These are phyloP conservation scores for Drosophila meridionalis DNA, from an alignment of 2,888 invertebrate genomes.

Conservation along the genomic window DNA sequence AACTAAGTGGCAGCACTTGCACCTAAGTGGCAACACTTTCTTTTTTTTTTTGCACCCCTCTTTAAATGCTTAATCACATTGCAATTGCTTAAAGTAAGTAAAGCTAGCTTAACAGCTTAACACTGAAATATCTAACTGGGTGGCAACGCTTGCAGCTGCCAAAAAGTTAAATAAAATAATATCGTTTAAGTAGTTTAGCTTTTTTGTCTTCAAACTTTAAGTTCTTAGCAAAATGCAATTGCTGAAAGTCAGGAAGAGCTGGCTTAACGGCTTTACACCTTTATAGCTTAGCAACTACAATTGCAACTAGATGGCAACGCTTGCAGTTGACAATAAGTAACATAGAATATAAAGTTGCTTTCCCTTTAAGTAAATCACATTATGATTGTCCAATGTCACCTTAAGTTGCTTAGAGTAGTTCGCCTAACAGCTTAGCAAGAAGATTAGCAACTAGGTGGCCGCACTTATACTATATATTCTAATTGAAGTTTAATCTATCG, in stretches of 20 bases:
- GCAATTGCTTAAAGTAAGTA: background rate
- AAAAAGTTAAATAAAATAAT: background rate
- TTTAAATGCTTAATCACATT: background rate
- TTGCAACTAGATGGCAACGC: background rate
- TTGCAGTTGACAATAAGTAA: background rate
- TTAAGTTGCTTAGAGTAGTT: background rate
- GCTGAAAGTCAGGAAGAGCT: background rate
- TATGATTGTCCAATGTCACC: background rate
- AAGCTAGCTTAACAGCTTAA: background rate
- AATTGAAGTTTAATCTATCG: background rate
- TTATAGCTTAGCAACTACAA: background rate
- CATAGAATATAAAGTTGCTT: background rate
- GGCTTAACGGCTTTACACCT: background rate
- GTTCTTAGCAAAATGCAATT: background rate
- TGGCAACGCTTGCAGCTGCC: constrained; percentile 3
- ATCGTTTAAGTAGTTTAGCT: background rate
- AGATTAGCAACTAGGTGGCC: background rate
- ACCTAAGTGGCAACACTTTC: background rate
- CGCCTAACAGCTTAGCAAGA: background rate
- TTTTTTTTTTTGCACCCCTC: background rate
- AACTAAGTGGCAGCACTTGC: constrained; percentile 3
- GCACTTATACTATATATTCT: background rate
- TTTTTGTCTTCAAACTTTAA: background rate
- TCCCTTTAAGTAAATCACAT: background rate
- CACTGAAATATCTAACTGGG: background rate